These are phyloP conservation scores for Mechanitis mazaeus DNA, from an alignment of 2,888 invertebrate species.

Conservation along the genomic window DNA sequence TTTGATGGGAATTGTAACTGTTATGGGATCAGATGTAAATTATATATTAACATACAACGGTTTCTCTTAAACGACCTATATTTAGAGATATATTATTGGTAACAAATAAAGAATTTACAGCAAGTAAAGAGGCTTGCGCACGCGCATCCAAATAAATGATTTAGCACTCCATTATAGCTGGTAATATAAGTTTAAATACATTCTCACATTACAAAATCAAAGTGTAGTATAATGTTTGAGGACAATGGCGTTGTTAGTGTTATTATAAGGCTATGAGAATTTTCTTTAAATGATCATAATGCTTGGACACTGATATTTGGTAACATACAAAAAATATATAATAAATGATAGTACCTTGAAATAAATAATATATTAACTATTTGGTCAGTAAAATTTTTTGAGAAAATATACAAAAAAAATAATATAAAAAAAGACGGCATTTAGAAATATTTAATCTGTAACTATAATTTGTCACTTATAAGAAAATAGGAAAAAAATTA, in stretches of 20 bases:
- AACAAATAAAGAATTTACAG: slow-evolving; percentile 45
- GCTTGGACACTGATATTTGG: too few relatives aligned
- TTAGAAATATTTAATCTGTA: too few relatives aligned
- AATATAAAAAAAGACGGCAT: too few relatives aligned
- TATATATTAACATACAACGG: slow-evolving; percentile 24
- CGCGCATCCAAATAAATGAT: slow-evolving; percentile 56
- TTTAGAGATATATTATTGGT: too few relatives aligned
- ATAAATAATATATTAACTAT: too few relatives aligned
- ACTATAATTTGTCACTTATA: too few relatives aligned
- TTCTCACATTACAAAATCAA: slow-evolving; percentile 36
- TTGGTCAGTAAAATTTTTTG: too few relatives aligned
- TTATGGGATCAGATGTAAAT: slow-evolving; percentile 30
- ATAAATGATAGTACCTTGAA: too few relatives aligned
- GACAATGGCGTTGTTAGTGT: slow-evolving; percentile 31
- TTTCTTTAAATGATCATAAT: slow-evolving; percentile 11
- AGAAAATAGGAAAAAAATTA: too few relatives aligned
- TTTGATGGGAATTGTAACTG: slow-evolving; percentile 70
- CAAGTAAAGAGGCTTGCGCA: slow-evolving; percentile 39
- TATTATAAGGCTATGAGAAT: slow-evolving; percentile 24
- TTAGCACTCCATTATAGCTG: slow-evolving; percentile 31
- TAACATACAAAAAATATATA: too few relatives aligned
- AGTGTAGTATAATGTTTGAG: slow-evolving; percentile 31
- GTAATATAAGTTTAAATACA: slow-evolving; percentile 40
- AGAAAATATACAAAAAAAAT: too few relatives aligned
- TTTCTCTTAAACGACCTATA: background rate